Evolutionary conservation across 2,113 vertebrate species (phyloP).

Genomic region (Vombatus ursinus): DNA sequence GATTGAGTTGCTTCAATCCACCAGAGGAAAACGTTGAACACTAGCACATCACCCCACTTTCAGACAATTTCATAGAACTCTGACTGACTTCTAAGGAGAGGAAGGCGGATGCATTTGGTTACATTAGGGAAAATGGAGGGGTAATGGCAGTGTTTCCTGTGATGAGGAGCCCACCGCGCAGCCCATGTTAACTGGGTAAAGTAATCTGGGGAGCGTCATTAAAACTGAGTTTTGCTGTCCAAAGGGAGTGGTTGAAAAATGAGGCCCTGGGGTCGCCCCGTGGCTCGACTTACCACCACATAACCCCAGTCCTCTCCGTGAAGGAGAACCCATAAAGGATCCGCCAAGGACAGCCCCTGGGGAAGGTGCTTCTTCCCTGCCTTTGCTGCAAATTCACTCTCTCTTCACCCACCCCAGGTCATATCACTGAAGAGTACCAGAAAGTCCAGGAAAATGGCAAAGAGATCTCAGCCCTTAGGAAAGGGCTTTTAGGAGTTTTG

Average conservation of each 20-base stretch:
- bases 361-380: slow-evolving; percentile 60
- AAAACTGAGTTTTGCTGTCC: slow-evolving; percentile 61
- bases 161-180: slow-evolving; percentile 55
- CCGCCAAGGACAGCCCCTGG: slow-evolving; percentile 57
- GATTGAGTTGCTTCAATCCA: slow-evolving; percentile 53
- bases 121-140: slow-evolving; percentile 26
- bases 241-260: slow-evolving; percentile 49
- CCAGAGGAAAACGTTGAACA: neutral
- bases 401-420: slow-evolving; percentile 58
- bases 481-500: neutral
- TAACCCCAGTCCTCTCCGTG: slow-evolving; percentile 32
- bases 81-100: slow-evolving; percentile 8
- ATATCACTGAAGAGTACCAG: slow-evolving; percentile 44
- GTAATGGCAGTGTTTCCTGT: slow-evolving; percentile 52
- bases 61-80: slow-evolving; percentile 52
- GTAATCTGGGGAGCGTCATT: slow-evolving; percentile 64
- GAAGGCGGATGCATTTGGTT: slow-evolving; percentile 28
- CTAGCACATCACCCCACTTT: slow-evolving; percentile 48
- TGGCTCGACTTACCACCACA: slow-evolving; percentile 57
- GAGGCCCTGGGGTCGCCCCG: neutral
- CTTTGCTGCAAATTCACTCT: slow-evolving; percentile 69
- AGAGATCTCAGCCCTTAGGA: slow-evolving; percentile 1
- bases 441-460: slow-evolving; percentile 26
- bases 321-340: slow-evolving; percentile 71
- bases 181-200: slow-evolving; percentile 49